A percentile compares a stretch with the other conserved stretches of the same genome.
These are phyloP conservation scores for Drosophila gunungcola DNA, from an alignment of 1,140 invertebrate species.

Conservation along the genomic window DNA sequence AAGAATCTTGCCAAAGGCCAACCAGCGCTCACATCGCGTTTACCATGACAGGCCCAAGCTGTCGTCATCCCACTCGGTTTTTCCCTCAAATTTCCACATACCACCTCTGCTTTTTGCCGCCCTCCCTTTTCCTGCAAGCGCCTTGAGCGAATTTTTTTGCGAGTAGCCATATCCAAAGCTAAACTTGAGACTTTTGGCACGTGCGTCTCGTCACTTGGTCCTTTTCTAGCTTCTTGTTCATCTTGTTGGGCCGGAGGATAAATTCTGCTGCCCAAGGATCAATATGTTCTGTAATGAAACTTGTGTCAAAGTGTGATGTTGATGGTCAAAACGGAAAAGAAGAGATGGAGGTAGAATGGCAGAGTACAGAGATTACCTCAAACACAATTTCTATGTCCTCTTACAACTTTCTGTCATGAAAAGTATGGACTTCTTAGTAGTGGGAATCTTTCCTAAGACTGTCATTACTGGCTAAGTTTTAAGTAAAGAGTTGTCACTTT, in stretches of 20 bases:
- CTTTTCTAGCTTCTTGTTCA: constrained; percentile 1
- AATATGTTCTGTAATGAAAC: constrained; percentile 60
- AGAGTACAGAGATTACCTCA: neutral
- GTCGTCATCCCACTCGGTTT: constrained; percentile 34
- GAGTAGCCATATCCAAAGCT: constrained; percentile 49
- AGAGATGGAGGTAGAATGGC: neutral
- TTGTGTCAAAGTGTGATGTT: constrained; percentile 47
- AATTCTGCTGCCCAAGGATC: constrained; percentile 27
- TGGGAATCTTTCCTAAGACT: neutral
- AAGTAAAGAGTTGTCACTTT: neutral
- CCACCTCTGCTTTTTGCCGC: constrained; percentile 6
- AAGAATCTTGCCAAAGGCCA: constrained; percentile 53
- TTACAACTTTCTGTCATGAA: neutral
- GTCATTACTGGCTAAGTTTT: neutral
- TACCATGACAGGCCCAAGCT: constrained; percentile 45
- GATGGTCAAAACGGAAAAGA: constrained; percentile 13
- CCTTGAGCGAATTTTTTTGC: constrained; percentile 31
- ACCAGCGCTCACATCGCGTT: constrained; percentile 39
- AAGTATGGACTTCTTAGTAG: neutral
- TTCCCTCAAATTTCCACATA: constrained; percentile 37
- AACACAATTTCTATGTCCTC: neutral
- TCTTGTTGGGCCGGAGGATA: constrained; percentile 11
- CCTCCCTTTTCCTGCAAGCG: neutral
- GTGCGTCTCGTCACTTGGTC: constrained; percentile 29
- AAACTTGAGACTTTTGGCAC: constrained; percentile 56